These are phyloP conservation scores for Pseudomyrmex gracilis DNA, from an alignment of 1,140 invertebrate species.

Conservation along the genomic window DNA sequence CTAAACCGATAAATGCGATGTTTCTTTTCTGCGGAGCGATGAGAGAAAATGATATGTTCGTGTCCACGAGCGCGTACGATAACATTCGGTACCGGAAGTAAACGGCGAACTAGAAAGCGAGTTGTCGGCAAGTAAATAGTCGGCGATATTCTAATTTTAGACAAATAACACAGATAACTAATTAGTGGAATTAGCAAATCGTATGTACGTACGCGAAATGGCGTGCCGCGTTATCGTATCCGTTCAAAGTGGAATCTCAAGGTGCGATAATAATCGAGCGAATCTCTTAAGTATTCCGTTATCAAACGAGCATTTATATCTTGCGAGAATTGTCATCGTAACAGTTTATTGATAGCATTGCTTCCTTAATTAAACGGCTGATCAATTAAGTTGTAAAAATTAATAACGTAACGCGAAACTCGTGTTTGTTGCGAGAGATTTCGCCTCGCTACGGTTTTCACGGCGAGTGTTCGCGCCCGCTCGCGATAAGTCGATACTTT, in stretches of 20 bases:
- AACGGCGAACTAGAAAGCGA: not conserved
- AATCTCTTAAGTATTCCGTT: not conserved
- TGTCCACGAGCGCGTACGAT: not conserved
- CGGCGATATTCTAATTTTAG: conserved; percentile 16
- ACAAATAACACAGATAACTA: not conserved
- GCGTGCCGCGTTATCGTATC: not conserved
- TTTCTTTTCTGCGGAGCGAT: not conserved
- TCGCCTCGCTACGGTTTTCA: not conserved
- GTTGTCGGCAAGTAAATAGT: too few species aligned
- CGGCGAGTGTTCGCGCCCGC: too few species aligned
- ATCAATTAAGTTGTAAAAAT: not conserved
- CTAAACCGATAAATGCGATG: not conserved
- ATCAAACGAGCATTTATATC: too few species aligned
- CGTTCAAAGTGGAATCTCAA: not conserved
- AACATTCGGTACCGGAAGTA: not conserved
- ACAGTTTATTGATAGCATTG: not conserved
- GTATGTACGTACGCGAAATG: not conserved
- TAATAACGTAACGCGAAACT: not conserved
- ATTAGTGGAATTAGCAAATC: not conserved
- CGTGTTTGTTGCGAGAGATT: not conserved
- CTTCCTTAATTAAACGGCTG: not conserved
- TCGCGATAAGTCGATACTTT: not conserved
- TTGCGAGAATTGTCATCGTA: not conserved
- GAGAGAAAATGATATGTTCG: not conserved
- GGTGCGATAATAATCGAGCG: too few species aligned